Evolutionary conservation across 2,888 invertebrate species (phyloP), one percentile per base, ranked within the genome.

Genomic region (Tetragnatha montana): DNA sequence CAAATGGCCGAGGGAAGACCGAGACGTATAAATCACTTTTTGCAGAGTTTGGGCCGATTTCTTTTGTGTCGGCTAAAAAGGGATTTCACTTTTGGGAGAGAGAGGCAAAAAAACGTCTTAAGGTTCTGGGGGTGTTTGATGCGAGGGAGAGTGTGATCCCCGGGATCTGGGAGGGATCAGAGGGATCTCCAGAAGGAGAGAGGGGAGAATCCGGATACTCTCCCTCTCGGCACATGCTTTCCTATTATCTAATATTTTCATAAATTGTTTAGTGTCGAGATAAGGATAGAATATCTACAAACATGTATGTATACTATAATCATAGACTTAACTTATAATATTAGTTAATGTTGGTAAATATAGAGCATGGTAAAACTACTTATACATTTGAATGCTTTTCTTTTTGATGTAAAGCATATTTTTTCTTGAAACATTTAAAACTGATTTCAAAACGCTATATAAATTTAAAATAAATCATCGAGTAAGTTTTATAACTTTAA

Each of bases 11-110:
- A 75, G 22, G 22, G 51, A 60, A 78, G 51, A 60, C 47, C 22
- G 21, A 60, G 60, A 60, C 14, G 22, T 60, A 78, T 78, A 78
- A 78, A 78, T 78, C 78, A 78, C 60, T 78, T 78, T 78, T 60
- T 60, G 2, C 60, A 14, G 60, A 68, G 60, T 78, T 75, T 19
- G 22, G n/a, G 51, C 60, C 60, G 60, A 60, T 60, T 78, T 78
- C 60, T 60, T 78, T 71, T 71, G 71, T 71, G 71, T 19, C 6
- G 19, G 21, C 71, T 21, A 71, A 75, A 47, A 8, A 75, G 75
- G 47, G 49, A 75, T 75, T 75, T 75, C 21, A n/a, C n/a, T 68
- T 68, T n/a, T 10, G 14, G 47, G 75, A 17, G 0, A 8, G 17
- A 74, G 35, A 17, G 17, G 8, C 14, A 17, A 60, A 60, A 60